phyloP scores from a whole-genome alignment of 2,888 invertebrate species.

The Gibbula magus region DNA sequence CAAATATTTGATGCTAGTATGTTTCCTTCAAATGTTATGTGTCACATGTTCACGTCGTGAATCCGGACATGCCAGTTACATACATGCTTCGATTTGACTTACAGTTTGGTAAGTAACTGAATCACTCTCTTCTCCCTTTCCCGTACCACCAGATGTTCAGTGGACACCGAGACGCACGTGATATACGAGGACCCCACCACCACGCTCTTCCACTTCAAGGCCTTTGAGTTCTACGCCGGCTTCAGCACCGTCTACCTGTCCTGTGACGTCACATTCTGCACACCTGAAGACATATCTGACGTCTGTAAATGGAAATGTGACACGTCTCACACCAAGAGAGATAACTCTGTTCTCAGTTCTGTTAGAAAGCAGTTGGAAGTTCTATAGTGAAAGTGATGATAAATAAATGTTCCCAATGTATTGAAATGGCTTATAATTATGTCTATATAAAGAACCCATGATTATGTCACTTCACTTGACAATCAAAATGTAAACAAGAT shows the following conservation, averaged over 20 bases:
- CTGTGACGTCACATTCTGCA: conserved; percentile 29
- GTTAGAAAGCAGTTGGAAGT: neutral
- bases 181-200: conserved; percentile 21
- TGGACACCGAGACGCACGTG: conserved; percentile 24
- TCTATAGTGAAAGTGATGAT: neutral
- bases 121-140: too few relatives aligned
- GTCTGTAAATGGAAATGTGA: neutral
- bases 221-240: conserved; percentile 31
- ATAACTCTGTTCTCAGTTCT: conserved; percentile 78
- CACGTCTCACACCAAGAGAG: neutral
- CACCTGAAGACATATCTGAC: neutral
- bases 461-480: too few relatives aligned
- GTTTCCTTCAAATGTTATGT: too few relatives aligned
- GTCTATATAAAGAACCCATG: too few relatives aligned
- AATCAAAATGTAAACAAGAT: too few relatives aligned
- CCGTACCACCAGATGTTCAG: conserved; percentile 5
- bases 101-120: too few relatives aligned
- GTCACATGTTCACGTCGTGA: too few relatives aligned
- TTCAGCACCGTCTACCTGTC: conserved; percentile 27
- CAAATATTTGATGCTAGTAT: too few relatives aligned
- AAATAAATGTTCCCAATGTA: too few relatives aligned
- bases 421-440: too few relatives aligned
- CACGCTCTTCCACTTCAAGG: conserved; percentile 33
- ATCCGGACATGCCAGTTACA: too few relatives aligned
- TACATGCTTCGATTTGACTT: too few relatives aligned